Conservation (phyloP, 2,888 invertebrate species). For the Chrysolina haemoptera region DNA sequence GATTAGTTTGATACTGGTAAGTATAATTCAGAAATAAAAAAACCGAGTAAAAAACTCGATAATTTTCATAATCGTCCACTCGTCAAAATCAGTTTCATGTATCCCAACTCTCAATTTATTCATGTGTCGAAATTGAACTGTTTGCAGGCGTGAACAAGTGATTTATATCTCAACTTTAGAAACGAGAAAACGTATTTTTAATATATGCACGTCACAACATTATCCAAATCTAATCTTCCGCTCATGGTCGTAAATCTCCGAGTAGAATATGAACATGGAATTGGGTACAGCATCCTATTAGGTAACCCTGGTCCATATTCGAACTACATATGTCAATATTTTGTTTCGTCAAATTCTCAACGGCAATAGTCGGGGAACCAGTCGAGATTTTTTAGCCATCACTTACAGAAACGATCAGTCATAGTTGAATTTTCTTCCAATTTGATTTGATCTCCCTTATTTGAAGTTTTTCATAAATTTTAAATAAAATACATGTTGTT, state of each 20-base stretch:
- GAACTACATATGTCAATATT: constrained; percentile 33
- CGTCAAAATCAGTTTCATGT: neutral
- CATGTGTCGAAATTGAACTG: too few relatives aligned
- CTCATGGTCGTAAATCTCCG: constrained; percentile 9
- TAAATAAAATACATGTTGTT: too few relatives aligned
- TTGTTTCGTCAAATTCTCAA: constrained; percentile 22
- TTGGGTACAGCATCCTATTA: neutral
- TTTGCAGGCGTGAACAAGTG: too few relatives aligned
- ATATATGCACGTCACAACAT: constrained; percentile 1
- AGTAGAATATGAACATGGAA: constrained; percentile 13
- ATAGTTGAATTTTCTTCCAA: too few relatives aligned
- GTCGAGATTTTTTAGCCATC: neutral
- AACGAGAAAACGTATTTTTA: neutral
- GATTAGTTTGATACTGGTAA: too few relatives aligned
- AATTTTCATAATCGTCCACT: too few relatives aligned
- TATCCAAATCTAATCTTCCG: constrained; percentile 10
- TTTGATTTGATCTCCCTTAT: too few relatives aligned
- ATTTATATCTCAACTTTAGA: too few relatives aligned
- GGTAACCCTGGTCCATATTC: constrained; percentile 27
- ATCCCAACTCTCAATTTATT: neutral
- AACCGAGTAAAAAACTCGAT: too few relatives aligned
- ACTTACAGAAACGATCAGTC: neutral
- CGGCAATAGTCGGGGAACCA: neutral
- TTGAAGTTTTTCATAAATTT: too few relatives aligned
- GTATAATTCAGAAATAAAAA: too few relatives aligned